A percentile compares a stretch with the other conserved stretches of the same genome.
These are phyloP conservation scores for cat (Felis catus) DNA, from an alignment of 2,113 vertebrate genomes.

Conservation along the genomic window F.catus_Fca126_mat1.0 CM031412.1:28016501-28017000, in stretches of 20 bases:
- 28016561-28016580: background rate
- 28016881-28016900: too few relatives aligned
- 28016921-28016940: too few relatives aligned
- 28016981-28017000: too few relatives aligned
- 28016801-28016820: constrained; percentile 18
- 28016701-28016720: background rate
- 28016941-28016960: too few relatives aligned
- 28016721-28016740: background rate
- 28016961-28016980: too few relatives aligned
- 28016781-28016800: background rate
- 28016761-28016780: background rate
- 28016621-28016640: background rate
- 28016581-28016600: background rate
- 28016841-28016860: background rate
- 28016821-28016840: background rate
- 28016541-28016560: background rate
- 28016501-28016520: background rate
- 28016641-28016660: background rate
- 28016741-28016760: background rate
- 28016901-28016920: too few relatives aligned
- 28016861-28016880: too few relatives aligned
- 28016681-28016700: background rate
- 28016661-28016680: background rate
- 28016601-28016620: background rate
- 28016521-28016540: background rate